These are phyloP conservation scores for Perca flavescens DNA, from an alignment of 2,113 vertebrate genomes.

Conservation along the genomic window DNA sequence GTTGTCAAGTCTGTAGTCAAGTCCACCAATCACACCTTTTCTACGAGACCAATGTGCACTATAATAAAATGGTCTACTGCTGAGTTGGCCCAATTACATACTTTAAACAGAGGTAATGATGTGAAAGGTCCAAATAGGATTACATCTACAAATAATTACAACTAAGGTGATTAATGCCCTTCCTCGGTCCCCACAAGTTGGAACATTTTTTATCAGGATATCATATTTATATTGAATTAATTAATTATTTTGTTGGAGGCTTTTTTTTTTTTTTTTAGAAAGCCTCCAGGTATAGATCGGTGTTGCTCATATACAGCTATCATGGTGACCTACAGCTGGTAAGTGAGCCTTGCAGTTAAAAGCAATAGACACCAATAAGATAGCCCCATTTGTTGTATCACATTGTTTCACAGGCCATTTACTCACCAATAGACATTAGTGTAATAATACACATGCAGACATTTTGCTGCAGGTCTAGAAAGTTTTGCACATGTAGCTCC, in stretches of 20 bases:
- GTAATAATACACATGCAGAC: neutral
- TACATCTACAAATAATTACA: slow-evolving; percentile 1
- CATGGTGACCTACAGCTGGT: neutral
- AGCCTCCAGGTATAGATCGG: neutral
- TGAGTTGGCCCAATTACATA: slow-evolving; percentile 13
- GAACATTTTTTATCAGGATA: slow-evolving; percentile 1
- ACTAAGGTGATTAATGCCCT: slow-evolving; percentile 1
- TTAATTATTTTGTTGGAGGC: no score
- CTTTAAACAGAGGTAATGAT: slow-evolving; percentile 25
- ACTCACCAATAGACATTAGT: neutral
- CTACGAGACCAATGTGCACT: neutral
- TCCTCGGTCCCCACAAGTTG: neutral
- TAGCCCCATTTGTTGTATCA: slow-evolving; percentile 1
- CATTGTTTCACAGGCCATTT: slow-evolving; percentile 30
- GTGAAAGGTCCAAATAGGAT: slow-evolving; percentile 1
- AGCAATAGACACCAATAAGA: slow-evolving; percentile 5
- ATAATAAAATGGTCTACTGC: neutral
- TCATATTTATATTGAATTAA: neutral
- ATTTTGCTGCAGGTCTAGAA: neutral
- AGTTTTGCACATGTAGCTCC: no score
- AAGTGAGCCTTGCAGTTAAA: slow-evolving; percentile 10
- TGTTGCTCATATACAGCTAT: neutral
- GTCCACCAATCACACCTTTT: slow-evolving; percentile 46
- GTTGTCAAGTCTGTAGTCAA: slow-evolving; percentile 23
- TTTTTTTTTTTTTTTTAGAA: neutral